phyloP scores from a whole-genome alignment of 35 echinoderm and acorn worm species.

The Heliocidaris erythrogramma region DNA sequence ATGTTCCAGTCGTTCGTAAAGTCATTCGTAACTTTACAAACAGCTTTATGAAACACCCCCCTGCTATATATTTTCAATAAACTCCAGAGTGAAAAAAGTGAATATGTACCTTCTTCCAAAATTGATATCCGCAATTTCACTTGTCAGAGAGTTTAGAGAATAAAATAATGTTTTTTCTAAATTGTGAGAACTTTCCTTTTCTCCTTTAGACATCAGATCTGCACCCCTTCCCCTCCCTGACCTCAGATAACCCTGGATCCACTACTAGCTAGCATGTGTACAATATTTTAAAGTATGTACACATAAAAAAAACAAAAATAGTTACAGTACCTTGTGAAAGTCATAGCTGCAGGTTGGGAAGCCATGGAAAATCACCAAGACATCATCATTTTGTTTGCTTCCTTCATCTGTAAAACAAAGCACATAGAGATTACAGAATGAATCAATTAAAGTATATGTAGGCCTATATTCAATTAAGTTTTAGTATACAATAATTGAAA shows the following conservation, averaged over 20 bases:
- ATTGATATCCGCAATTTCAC: not conserved
- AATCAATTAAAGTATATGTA: no score
- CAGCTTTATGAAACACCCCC: no score
- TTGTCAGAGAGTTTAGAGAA: not conserved
- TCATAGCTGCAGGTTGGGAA: constrained; percentile 88
- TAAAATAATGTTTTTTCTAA: not conserved
- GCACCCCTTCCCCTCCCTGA: no score
- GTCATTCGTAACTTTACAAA: no score
- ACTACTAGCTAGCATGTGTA: not conserved
- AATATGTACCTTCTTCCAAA: not conserved
- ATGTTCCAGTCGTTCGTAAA: no score
- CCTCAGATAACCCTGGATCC: no score
- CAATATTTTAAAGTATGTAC: not conserved
- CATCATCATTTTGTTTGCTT: constrained; percentile 49
- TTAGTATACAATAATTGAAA: no score
- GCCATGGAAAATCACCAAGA: constrained; percentile 85
- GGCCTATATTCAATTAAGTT: no score
- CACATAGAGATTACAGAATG: no score
- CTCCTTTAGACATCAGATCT: no score
- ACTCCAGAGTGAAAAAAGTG: not conserved
- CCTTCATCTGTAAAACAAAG: constrained; percentile 43
- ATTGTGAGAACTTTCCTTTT: no score
- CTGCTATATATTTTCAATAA: not conserved
- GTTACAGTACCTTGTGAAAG: constrained; percentile 68
- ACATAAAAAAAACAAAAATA: not conserved